Evolutionary conservation across 2,888 invertebrate genomes (phyloP), one percentile per base, ranked within the genome.

Genomic region (Drosophila robusta): DNA sequence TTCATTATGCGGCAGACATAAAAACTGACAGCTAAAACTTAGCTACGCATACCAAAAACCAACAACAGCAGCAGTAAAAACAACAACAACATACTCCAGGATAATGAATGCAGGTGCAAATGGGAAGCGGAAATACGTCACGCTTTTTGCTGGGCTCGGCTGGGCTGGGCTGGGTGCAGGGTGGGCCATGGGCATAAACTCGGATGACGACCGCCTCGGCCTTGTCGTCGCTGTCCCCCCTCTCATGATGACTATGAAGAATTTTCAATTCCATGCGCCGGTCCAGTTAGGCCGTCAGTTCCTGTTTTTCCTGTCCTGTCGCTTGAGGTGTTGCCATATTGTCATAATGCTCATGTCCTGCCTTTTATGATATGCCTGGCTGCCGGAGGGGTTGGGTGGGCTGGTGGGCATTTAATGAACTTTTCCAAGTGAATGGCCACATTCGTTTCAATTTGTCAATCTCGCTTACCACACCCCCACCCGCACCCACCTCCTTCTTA

Each of bases 391-490:
- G 26, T 7, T 26, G 26, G 29, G 9, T 29, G 29, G 29, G 60
- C 39, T 39, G 70, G 50, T 57, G 66, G 45, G 44, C 70, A 63
- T 75, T 81, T 83, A 89, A 91, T 90, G 90, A 90, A 87, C 76
- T 89, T 89, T 90, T 90, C 89, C 90, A 86, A 90, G 80, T 82
- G 91, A 88, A 81, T 80, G 85, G 71, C 69, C 80, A 72, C 80
- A 75, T 79, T 81, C 90, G 80, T 84, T 90, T 91, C 91, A 91
- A 90, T 91, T 91, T 91, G 91, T 91, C 91, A 91, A 91, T 90
- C 85, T 83, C 71, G 66, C 70, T 66, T 54, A 42, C 41, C 63
- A 49, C 77, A 68, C 56, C 45, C 46, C 24, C 54, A 18, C 18
- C 18, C 18, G 18, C 18, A 18, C 18, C 18, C 54, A 47, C 47